A percentile compares a stretch with the other conserved stretches of the same genome.
Conservation (phyloP, 2,888 invertebrate species). For the Drosophila putrida region DNA sequence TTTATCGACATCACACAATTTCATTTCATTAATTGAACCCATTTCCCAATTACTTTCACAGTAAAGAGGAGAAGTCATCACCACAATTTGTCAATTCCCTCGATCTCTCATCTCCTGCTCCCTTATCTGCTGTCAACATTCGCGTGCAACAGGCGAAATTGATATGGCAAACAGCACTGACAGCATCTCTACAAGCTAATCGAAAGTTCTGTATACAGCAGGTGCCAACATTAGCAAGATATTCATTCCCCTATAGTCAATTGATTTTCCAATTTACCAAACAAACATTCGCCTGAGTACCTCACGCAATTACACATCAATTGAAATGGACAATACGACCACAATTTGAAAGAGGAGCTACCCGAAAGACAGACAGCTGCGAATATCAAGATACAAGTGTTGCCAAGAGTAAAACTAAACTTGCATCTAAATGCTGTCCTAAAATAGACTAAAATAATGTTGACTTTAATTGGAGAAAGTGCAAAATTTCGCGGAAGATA, state of each 20-base stretch:
- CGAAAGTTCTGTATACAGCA: constrained; percentile 11
- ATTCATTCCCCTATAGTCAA: constrained; percentile 50
- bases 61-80: constrained; percentile 35
- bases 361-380: background rate
- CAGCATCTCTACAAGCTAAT: constrained; percentile 8
- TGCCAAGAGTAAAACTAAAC: constrained; percentile 17
- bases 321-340: constrained; percentile 23
- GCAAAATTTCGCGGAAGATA: background rate
- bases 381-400: background rate
- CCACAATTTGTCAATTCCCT: constrained; percentile 33
- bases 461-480: background rate
- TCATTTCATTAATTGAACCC: constrained; percentile 61
- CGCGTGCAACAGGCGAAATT: constrained; percentile 55
- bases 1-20: constrained; percentile 58
- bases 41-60: constrained; percentile 59
- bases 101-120: background rate
- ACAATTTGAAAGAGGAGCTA: background rate
- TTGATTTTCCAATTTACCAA: constrained; percentile 76
- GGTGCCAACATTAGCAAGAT: constrained; percentile 38
- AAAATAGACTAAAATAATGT: background rate
- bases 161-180: constrained; percentile 34
- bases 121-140: background rate
- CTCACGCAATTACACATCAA: constrained; percentile 61
- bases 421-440: background rate
- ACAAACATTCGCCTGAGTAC: constrained; percentile 60